Base-by-base conservation (phyloP, 2,797 vertebrate genomes). In the Coendou prehensilis region DNA sequence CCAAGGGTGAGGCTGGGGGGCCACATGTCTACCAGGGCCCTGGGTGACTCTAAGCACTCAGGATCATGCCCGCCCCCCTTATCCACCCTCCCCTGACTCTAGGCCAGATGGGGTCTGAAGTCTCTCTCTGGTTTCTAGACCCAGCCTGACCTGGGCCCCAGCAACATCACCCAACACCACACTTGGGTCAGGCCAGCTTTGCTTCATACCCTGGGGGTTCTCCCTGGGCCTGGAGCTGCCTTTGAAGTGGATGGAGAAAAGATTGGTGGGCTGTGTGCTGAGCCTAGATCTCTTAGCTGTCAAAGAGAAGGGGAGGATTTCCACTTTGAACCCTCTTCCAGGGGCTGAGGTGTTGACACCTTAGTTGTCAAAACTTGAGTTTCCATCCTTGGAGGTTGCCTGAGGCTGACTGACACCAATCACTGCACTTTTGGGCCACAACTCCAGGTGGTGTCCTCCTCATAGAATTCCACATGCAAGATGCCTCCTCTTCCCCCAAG, bases 211-310 rank as follows among this genome's bases (percentile, higher is more conserved):
- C 61, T 56, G 1, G 8, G 64, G 33, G 69, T 56, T 63, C 50
- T 88, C 26, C 41, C 63, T 1, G 64, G 61, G 71, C 64, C 64
- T 45, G 59, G 37, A 73, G 86, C 63, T 78, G 95, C 94, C 96
- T 97, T 97, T 97, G 97, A 97, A 95, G 97, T 91, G 30, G 76
- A 54, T 57, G 23, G 50, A 91, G 82, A 94, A 85, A 96, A 97
- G 97, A 95, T 81, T 91, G 95, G 96, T 96, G 93, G 97, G 92
- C 95, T 97, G 90, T 57, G 75, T 52, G 82, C 73, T 47, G 56
- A 95, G 89, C 20, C 78, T 63, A 86, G 45, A 87, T 89, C 87
- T 85, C 82, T 57, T 61, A 9, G 50, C 88, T 45, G 18, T 91
- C 86, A 45, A 2, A 9, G 93, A 94, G 56, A 78, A 4, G 26